Percentiles rank a stretch among this genome's conserved stretches.
Evolutionary conservation across 2,797 vertebrate species (phyloP).

Genomic region (Anguilla obscura): DNA sequence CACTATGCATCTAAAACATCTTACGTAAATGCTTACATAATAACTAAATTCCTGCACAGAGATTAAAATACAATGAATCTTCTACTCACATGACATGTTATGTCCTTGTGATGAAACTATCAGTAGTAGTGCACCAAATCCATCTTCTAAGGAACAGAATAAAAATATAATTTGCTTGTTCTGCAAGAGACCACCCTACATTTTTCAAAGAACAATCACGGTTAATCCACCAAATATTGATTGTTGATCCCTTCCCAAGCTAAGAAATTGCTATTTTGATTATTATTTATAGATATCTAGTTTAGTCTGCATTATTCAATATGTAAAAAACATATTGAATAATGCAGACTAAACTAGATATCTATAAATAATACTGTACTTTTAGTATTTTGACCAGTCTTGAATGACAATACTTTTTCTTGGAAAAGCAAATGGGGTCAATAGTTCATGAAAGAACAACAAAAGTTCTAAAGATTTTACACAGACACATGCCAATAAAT

Average conservation of each 20-base stretch:
- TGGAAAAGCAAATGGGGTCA: neutral
- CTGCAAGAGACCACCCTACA: neutral
- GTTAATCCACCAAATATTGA: too few species aligned
- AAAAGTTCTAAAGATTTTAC: neutral
- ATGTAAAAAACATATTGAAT: too few species aligned
- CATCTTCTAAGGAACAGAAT: neutral
- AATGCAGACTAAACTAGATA: too few species aligned
- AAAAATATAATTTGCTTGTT: neutral
- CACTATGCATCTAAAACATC: neutral
- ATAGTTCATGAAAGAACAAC: neutral
- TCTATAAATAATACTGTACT: too few species aligned
- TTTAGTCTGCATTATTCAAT: too few species aligned
- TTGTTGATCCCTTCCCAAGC: too few species aligned
- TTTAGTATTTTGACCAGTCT: too few species aligned
- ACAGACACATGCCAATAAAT: neutral
- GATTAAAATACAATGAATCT: neutral
- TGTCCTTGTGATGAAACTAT: neutral
- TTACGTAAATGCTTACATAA: neutral
- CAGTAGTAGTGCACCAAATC: neutral
- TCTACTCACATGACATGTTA: neutral
- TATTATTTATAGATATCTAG: too few species aligned
- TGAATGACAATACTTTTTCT: neutral
- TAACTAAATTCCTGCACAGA: neutral
- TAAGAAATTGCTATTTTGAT: too few species aligned
- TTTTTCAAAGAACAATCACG: too few species aligned